phyloP scores from a whole-genome alignment of 2,888 invertebrate genomes.

The Phaedon cochleariae region DNA sequence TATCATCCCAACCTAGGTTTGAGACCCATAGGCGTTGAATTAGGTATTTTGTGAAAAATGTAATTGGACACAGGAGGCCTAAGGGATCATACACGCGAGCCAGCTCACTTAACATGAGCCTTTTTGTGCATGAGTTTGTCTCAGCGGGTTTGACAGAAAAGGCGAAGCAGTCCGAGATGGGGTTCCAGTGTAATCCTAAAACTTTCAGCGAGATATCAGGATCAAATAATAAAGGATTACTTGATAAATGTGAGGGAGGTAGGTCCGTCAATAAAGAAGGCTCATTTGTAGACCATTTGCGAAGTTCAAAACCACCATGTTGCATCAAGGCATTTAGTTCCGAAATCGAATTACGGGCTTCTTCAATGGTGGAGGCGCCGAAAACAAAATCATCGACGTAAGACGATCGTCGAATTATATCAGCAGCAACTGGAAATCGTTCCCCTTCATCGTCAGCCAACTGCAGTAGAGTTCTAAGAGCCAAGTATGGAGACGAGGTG shows the following conservation, averaged over 20 bases:
- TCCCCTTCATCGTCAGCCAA: no score
- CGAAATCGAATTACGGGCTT: not conserved
- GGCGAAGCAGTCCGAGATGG: conserved; percentile 4
- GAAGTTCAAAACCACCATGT: no score
- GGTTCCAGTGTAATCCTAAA: conserved; percentile 17
- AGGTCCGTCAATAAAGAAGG: no score
- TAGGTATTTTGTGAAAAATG: conserved; percentile 6
- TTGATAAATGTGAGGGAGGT: not conserved
- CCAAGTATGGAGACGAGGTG: no score
- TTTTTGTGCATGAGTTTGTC: conserved; percentile 13
- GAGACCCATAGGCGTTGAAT: conserved; percentile 4
- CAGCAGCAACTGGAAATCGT: not conserved
- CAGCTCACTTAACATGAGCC: conserved; percentile 6
- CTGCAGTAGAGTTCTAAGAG: no score
- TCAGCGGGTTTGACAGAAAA: not conserved
- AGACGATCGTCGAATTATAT: not conserved
- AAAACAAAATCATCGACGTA: conserved; percentile 6
- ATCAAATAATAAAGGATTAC: conserved; percentile 1
- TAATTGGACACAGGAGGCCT: conserved; percentile 3
- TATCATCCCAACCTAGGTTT: not conserved
- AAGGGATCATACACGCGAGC: conserved; percentile 14
- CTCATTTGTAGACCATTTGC: no score
- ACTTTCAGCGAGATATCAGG: conserved; percentile 4
- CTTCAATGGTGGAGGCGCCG: not conserved
- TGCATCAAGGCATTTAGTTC: not conserved